A percentile compares a stretch with the other conserved stretches of the same genome.
Conservation (phyloP, 2,888 invertebrate genomes). For the Drosophila tanythrix region DNA sequence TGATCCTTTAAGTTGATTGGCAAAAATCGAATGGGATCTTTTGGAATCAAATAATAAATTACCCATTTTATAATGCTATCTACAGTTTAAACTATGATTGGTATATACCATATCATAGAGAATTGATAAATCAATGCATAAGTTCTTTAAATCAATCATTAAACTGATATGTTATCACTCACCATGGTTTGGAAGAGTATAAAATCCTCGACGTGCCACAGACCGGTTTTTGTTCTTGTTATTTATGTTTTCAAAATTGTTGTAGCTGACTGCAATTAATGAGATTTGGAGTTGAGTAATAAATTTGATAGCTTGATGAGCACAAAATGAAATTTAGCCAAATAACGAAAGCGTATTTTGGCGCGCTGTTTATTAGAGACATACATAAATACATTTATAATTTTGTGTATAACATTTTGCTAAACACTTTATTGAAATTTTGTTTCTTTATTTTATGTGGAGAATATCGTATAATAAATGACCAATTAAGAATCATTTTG, state of each 20-base stretch:
- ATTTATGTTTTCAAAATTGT: slow-evolving; percentile 6
- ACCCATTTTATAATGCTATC: neutral
- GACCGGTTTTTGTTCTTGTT: neutral
- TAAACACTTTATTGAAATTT: slow-evolving; percentile 12
- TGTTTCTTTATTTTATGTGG: neutral
- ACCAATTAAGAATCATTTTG: neutral
- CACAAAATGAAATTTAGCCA: slow-evolving; percentile 54
- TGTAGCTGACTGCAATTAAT: slow-evolving; percentile 10
- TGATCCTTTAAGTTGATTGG: neutral
- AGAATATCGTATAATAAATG: neutral
- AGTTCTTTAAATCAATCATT: neutral
- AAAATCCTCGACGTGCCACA: neutral
- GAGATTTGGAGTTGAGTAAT: slow-evolving; percentile 12
- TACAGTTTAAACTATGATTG: neutral
- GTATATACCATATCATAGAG: neutral
- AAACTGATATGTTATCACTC: neutral
- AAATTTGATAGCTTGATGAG: slow-evolving; percentile 39
- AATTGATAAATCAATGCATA: fast-evolving
- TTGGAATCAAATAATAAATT: too few species aligned
- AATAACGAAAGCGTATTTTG: slow-evolving; percentile 38
- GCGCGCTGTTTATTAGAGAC: slow-evolving; percentile 11
- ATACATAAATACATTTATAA: neutral
- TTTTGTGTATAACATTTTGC: neutral
- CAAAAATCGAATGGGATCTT: neutral
- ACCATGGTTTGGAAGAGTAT: neutral